Base-by-base conservation (phyloP, 2,888 invertebrate genomes). In the Polymixis lichenea region DNA sequence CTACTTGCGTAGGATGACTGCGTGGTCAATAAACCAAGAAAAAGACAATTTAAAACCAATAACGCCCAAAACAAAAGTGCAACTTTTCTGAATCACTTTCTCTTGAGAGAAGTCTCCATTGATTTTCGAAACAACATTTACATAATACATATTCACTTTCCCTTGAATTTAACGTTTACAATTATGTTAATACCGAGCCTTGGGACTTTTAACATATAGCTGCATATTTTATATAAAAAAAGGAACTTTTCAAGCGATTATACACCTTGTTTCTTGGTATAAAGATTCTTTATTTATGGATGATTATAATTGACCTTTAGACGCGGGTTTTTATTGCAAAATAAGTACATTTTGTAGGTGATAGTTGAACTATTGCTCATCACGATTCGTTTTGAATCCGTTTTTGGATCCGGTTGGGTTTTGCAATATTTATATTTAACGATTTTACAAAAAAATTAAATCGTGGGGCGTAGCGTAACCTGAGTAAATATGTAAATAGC, bases 111-210 rank as follows among this genome's bases (percentile, higher is more conserved):
- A 25, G 17, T 28, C n/a, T 65, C 49, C 77, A 72, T 81, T 49
- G 75, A 73, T 82, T 82, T 79, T 82, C 81, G 83, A 86, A 87
- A 84, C 66, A 32, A 43, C 49, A 87, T 87, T 87, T 83, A 84
- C 82, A 83, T 86, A 87, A 81, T 71, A 67, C 64, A 68, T 77
- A 77, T 74, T 78, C 77, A 85, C 88, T 87, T 89, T 89, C 82
- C 87, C 84, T 87, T 81, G 75, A 38, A 49, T 55, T 65, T 77
- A 61, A 69, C 80, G 53, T 65, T 75, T 67, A 64, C 69, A 66
- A 75, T 56, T 75, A 80, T 82, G 77, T 68, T 78, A 80, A 79
- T 75, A 71, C 58, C 3, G 22, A 72, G 46, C 84, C 78, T 79
- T 83, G 86, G 51, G 43, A 66, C 49, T 71, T 17, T 49, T 46